Evolutionary conservation across 2,797 vertebrate species (phyloP), one percentile per base, ranked within the genome.

Genomic region (Chromis chromis): DNA sequence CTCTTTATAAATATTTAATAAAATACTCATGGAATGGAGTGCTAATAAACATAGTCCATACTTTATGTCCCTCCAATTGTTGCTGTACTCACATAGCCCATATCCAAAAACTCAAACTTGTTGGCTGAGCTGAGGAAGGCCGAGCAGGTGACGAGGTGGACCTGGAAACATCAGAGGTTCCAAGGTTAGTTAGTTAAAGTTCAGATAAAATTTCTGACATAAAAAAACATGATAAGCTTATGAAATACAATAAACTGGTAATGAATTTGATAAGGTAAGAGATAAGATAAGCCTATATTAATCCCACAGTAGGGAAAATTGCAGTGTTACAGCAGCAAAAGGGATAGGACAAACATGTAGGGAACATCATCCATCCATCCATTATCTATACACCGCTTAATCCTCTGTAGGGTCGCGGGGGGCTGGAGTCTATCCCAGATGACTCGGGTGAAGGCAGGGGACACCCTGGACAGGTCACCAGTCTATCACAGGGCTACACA

Each of bases 61-160:
- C 19, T 17, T 59, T 10, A 9, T 28, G 40, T 44, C 1, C 21
- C 14, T 44, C 6, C 17, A 19, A 4, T 60, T 28, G 13, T 6
- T 1, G 4, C 21, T 24, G n/a, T 79, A 96, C 96, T 97, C 93
- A 98, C 97, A 1, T 97, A 96, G 63, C 96, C 96, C 91, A 98
- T 94, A 80, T 97, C 97, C 88, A 98, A 86, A 84, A 98, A 97
- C 83, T 98, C 96, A 0, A 95, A 96, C 91, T 96, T 98, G 93
- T 95, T 98, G 68, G 97, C 97, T 0, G 95, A 95, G 91, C 94
- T 96, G 87, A 97, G 95, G 86, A 98, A 97, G 9, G 96, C 95
- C 0, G 97, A 98, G 73, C 96, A 97, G 73, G 96, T 96, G 79
- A 97, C 96, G 50, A 98, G 94, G 66, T 98, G 96, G 58, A 97